Evolutionary conservation across 1,140 invertebrate genomes (phyloP).

Genomic region (Coelopa frigida): DNA sequence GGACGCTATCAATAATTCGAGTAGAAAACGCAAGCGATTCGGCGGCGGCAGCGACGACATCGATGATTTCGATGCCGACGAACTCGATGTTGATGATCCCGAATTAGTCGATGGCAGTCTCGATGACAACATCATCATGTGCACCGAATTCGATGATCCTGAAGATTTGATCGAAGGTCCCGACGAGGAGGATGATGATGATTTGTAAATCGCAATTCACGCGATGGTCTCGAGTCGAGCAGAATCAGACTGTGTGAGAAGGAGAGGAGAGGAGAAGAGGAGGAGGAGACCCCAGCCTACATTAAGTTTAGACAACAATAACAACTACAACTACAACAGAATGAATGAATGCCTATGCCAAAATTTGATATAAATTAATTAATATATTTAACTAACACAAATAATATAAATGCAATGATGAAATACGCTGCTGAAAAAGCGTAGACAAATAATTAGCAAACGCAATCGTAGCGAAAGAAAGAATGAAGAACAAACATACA

Average conservation of each 20-base stretch:
- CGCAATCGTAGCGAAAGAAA: not conserved
- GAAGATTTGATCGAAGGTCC: conserved; percentile 19
- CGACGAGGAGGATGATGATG: conserved; percentile 16
- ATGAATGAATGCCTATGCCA: conserved; percentile 5
- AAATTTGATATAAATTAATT: too few relatives aligned
- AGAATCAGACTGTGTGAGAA: not conserved
- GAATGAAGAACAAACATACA: not conserved
- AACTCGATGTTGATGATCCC: conserved; percentile 10
- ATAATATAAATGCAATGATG: not conserved
- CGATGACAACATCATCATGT: conserved; percentile 14
- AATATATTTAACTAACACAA: too few relatives aligned
- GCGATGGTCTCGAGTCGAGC: too few relatives aligned
- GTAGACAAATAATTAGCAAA: not conserved
- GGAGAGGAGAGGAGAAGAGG: too few relatives aligned
- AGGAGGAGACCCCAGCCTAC: too few relatives aligned
- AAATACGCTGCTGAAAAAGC: not conserved
- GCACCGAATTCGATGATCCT: too few relatives aligned
- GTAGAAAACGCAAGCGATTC: conserved; percentile 8
- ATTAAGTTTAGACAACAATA: too few relatives aligned
- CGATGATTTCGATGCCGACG: conserved; percentile 1
- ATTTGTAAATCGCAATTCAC: not conserved
- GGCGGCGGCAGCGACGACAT: not conserved
- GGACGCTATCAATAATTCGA: conserved; percentile 7
- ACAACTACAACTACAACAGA: too few relatives aligned
- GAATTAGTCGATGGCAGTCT: not conserved